Percentiles rank a stretch among this genome's conserved stretches.
Conservation (phyloP, 2,113 vertebrate species). For the Aleadryas rufinucha region DNA sequence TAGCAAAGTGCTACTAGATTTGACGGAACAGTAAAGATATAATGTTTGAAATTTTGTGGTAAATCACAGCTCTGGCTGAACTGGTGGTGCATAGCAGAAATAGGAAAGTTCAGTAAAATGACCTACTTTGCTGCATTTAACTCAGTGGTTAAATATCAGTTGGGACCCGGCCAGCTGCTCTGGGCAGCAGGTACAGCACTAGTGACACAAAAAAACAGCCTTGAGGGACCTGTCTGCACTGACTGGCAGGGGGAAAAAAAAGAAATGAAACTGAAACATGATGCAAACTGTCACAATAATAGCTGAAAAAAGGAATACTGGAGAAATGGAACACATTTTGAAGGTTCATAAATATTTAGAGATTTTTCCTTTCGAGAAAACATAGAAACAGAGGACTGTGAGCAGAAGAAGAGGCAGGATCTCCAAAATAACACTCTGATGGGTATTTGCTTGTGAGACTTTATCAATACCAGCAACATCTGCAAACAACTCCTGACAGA, state of each 20-base stretch:
- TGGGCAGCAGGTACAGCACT: neutral
- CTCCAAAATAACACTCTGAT: neutral
- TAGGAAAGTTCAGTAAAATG: neutral
- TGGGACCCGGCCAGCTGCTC: neutral
- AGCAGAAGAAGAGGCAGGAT: neutral
- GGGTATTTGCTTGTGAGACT: neutral
- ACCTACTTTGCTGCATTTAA: neutral
- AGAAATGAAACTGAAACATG: neutral
- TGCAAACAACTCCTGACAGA: neutral
- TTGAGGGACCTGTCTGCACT: neutral
- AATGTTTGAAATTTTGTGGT: neutral
- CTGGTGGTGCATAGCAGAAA: rapidly evolving
- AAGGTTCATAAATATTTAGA: neutral
- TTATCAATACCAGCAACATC: neutral
- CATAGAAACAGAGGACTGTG: neutral
- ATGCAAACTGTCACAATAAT: neutral
- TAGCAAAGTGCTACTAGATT: neutral
- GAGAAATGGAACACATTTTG: neutral
- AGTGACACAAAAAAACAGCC: neutral
- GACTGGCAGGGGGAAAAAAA: neutral
- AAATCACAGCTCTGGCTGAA: neutral
- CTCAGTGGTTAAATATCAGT: neutral
- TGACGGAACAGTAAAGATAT: neutral
- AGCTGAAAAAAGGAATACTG: neutral
- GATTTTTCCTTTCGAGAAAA: neutral